Conservation (phyloP, 2,113 vertebrate species). For the Ginglymostoma cirratum region DNA sequence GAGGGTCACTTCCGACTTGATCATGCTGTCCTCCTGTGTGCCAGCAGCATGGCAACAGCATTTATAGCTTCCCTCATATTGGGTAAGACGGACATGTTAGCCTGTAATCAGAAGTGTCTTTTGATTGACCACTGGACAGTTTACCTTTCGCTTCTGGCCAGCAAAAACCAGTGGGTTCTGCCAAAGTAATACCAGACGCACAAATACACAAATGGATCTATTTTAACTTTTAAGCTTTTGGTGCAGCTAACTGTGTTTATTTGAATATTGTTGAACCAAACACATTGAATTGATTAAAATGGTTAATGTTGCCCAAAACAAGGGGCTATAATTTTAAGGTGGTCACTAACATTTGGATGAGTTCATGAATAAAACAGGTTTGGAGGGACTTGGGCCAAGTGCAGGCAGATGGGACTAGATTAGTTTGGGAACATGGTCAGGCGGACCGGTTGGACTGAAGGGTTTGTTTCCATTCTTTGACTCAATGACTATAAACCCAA, state of each 20-base stretch:
- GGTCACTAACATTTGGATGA: background rate
- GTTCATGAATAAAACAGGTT: no score
- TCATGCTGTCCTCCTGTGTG: conserved; percentile 87
- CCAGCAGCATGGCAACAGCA: conserved; percentile 91
- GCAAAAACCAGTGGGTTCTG: background rate
- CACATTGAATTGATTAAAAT: background rate
- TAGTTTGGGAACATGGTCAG: no score
- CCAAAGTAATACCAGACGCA: no score
- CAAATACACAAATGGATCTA: no score
- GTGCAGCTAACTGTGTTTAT: background rate
- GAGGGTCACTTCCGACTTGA: conserved; percentile 83
- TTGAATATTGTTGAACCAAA: background rate
- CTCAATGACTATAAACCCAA: background rate
- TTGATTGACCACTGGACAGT: background rate
- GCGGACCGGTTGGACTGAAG: no score
- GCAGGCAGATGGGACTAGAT: no score
- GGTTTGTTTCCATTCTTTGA: no score
- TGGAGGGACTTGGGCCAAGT: no score
- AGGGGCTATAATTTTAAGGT: background rate
- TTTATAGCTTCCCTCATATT: conserved; percentile 91
- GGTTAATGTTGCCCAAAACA: background rate
- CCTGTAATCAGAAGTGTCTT: background rate
- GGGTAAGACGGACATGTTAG: conserved; percentile 57
- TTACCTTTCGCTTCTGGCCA: background rate
- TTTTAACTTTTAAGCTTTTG: background rate